Evolutionary conservation across 2,113 vertebrate genomes (phyloP).

Genomic region (Hemichromis elongatus): DNA sequence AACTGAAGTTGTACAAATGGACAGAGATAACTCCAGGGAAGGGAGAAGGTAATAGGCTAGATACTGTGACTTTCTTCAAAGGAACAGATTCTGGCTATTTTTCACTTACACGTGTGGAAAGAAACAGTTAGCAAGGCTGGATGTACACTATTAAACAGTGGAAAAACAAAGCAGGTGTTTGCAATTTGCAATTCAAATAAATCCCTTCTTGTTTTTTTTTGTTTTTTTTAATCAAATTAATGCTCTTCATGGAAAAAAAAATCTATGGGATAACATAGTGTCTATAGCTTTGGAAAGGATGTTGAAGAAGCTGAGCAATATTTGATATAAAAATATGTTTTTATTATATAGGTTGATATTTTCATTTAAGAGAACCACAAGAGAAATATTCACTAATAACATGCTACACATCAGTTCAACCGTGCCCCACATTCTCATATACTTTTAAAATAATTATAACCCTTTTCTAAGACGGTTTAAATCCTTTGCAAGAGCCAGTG

Average conservation of each 20-base stretch:
- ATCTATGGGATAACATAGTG: background rate
- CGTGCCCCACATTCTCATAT: background rate
- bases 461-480: background rate
- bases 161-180: background rate
- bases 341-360: background rate
- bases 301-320: background rate
- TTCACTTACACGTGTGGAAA: background rate
- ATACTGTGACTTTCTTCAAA: background rate
- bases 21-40: conserved; percentile 62
- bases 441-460: background rate
- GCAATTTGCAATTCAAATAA: background rate
- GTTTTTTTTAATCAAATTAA: no score
- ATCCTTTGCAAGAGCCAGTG: background rate
- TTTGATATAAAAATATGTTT: background rate
- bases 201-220: background rate
- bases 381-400: background rate
- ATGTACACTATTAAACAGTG: background rate
- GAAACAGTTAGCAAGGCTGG: background rate
- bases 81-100: background rate
- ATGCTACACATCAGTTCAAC: background rate
- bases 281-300: background rate
- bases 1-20: conserved; percentile 81
- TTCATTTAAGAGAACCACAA: background rate
- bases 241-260: no score
- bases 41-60: background rate